phyloP scores from a whole-genome alignment of 2,113 vertebrate genomes.

The Pachyramphus minor region DNA sequence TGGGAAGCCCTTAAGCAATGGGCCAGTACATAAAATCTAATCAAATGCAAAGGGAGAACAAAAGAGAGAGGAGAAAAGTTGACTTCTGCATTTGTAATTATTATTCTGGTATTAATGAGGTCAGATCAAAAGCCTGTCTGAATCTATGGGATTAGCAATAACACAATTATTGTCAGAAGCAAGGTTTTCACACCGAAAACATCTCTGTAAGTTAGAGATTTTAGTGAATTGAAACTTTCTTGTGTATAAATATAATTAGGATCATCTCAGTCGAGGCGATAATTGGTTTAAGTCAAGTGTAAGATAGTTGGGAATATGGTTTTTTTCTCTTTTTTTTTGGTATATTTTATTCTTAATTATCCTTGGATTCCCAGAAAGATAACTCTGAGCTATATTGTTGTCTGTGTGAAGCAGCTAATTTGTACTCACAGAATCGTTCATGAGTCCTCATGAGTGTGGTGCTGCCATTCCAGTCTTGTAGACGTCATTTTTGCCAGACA shows the following conservation, averaged over 20 bases:
- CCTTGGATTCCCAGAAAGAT: neutral
- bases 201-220: neutral
- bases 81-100: slow-evolving; percentile 26
- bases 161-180: neutral
- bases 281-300: neutral
- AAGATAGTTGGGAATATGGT: neutral
- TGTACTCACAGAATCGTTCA: neutral
- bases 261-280: neutral
- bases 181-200: neutral
- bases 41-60: neutral
- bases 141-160: neutral
- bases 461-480: neutral
- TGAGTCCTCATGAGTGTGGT: neutral
- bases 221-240: slow-evolving; percentile 5
- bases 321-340: neutral
- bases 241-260: neutral
- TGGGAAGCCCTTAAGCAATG: neutral
- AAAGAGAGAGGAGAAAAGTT: neutral
- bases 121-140: neutral
- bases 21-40: neutral
- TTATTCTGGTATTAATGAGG: slow-evolving; percentile 34
- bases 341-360: neutral
- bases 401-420: neutral
- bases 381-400: neutral
- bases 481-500: neutral